phyloP scores from a whole-genome alignment of 2,888 invertebrate genomes.

The Ophion ellenae region DNA sequence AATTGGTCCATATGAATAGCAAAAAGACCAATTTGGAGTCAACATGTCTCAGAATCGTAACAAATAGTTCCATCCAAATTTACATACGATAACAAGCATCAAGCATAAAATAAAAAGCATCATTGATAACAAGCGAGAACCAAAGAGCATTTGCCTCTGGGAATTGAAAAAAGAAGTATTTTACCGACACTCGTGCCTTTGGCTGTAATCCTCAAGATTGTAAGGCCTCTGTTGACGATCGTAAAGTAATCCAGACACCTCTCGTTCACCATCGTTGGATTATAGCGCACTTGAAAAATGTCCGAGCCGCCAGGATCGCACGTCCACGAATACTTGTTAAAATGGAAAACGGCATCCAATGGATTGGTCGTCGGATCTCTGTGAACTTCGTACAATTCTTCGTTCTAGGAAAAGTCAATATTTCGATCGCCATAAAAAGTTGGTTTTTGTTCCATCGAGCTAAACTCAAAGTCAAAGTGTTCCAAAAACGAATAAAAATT shows the following conservation, averaged over 20 bases:
- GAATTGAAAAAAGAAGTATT: background rate
- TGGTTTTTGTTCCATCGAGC: background rate
- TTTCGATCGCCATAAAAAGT: background rate
- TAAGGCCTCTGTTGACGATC: constrained; percentile 73
- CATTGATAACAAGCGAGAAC: no score
- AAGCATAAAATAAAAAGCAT: no score
- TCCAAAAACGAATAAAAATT: background rate
- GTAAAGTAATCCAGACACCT: constrained; percentile 80
- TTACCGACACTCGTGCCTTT: constrained; percentile 79
- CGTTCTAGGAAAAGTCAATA: constrained; percentile 65
- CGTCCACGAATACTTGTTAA: constrained; percentile 76
- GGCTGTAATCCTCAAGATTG: constrained; percentile 73
- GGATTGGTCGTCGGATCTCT: constrained; percentile 78
- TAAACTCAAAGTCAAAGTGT: background rate
- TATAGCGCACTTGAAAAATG: constrained; percentile 78
- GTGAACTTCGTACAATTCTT: constrained; percentile 73
- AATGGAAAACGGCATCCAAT: constrained; percentile 80
- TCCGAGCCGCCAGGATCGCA: constrained; percentile 72
- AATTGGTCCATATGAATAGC: no score
- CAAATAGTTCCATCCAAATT: no score
- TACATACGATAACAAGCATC: no score
- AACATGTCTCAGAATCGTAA: no score
- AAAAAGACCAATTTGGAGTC: no score
- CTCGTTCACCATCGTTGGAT: constrained; percentile 76
- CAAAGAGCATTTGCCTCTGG: background rate